Evolutionary conservation across 2,797 vertebrate species (phyloP).

Genomic region (Falco columbarius): DNA sequence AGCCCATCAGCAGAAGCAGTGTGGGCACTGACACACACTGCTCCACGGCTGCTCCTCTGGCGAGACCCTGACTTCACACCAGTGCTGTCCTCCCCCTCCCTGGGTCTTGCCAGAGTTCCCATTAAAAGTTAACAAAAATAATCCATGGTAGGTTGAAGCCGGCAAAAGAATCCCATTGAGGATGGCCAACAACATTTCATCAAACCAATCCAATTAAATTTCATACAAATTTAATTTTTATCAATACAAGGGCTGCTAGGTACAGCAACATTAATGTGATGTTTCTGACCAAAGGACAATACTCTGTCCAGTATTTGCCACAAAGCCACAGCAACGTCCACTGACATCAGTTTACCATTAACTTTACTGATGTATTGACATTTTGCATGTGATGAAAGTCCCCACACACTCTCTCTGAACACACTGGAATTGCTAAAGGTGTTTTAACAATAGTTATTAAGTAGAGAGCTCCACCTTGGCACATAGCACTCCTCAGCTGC

Average conservation of each 20-base stretch:
- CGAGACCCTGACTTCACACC: neutral
- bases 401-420: neutral
- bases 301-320: neutral
- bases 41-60: neutral
- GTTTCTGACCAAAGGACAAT: neutral
- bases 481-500: neutral
- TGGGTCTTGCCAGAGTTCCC: neutral
- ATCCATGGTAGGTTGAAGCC: neutral
- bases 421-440: neutral
- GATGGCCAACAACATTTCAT: neutral
- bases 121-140: neutral
- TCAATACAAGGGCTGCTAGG: neutral
- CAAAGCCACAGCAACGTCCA: neutral
- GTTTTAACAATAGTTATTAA: neutral
- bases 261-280: rapidly evolving
- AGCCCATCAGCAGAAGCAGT: neutral
- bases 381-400: neutral
- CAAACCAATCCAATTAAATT: neutral
- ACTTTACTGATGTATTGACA: neutral
- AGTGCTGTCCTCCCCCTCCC: rapidly evolving
- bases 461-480: neutral
- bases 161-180: neutral
- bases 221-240: neutral
- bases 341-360: neutral
- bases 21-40: rapidly evolving